Conservation (phyloP, 35 echinoderm and acorn worm genomes). For the Ophiothrix spiculata region DNA sequence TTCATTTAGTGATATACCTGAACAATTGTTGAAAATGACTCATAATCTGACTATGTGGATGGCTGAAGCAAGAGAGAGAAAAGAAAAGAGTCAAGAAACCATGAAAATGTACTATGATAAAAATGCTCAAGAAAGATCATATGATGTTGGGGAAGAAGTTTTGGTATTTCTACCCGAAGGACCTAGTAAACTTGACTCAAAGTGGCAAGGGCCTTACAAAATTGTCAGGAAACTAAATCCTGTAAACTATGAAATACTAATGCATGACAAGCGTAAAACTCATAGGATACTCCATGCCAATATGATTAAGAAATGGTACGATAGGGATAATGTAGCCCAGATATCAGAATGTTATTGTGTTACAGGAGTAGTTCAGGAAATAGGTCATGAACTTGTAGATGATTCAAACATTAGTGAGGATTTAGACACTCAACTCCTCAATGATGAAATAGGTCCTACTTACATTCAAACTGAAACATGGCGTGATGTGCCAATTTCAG, state of each 20-base stretch:
- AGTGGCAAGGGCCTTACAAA: constrained; percentile 47
- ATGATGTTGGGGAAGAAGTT: constrained; percentile 28
- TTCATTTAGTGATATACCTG: background rate
- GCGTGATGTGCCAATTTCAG: background rate
- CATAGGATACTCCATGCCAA: constrained; percentile 6
- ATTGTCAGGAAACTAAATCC: background rate
- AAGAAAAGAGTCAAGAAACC: constrained; percentile 6
- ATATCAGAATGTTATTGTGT: constrained; percentile 2
- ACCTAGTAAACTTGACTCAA: background rate
- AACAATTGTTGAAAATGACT: background rate
- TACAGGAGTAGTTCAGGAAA: background rate
- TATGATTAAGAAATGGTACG: background rate
- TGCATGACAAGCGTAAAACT: constrained; percentile 19
- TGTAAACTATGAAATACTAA: constrained; percentile 12
- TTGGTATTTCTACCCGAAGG: constrained; percentile 29
- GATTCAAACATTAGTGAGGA: background rate
- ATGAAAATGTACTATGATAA: constrained; percentile 31
- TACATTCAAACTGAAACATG: constrained; percentile 17
- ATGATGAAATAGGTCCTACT: background rate
- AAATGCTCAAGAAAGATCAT: background rate
- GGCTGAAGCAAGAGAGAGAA: background rate
- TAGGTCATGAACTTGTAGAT: background rate
- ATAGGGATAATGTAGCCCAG: background rate
- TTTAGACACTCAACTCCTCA: background rate
- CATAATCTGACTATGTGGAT: constrained; percentile 4